These are phyloP conservation scores for Harpagifer antarcticus DNA, from an alignment of 2,797 vertebrate genomes.

Conservation along the genomic window DNA sequence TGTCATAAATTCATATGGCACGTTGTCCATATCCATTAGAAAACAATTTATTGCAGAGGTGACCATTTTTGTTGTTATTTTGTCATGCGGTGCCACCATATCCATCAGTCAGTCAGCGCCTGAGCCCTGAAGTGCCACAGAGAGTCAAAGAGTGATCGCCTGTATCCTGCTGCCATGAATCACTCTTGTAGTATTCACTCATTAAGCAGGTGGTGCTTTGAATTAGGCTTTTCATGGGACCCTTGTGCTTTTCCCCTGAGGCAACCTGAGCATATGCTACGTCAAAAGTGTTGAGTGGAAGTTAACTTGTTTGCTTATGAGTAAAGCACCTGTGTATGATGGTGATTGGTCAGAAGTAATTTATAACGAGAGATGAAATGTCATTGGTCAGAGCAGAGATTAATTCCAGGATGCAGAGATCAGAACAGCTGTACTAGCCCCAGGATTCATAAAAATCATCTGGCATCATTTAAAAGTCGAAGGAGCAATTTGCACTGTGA, in stretches of 20 bases:
- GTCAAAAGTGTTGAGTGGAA: background rate
- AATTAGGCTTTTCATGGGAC: constrained; percentile 42
- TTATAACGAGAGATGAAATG: constrained; percentile 15
- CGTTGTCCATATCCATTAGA: constrained; percentile 80
- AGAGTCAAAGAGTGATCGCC: constrained; percentile 59
- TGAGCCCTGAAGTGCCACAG: constrained; percentile 30
- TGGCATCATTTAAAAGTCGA: constrained; percentile 2
- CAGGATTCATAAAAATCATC: constrained; percentile 21
- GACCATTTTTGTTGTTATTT: constrained; percentile 70
- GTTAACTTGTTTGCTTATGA: constrained; percentile 16
- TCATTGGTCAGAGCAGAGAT: constrained; percentile 30
- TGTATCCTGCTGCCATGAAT: constrained; percentile 55
- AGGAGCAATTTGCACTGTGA: constrained; percentile 10
- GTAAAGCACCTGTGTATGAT: constrained; percentile 12
- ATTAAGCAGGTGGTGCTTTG: constrained; percentile 61
- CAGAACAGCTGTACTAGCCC: constrained; percentile 41
- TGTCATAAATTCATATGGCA: constrained; percentile 76
- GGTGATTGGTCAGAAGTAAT: constrained; percentile 21
- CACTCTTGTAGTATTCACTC: constrained; percentile 46
- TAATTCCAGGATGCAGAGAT: constrained; percentile 21
- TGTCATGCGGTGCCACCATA: constrained; percentile 34
- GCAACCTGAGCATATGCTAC: constrained; percentile 48
- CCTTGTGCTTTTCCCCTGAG: constrained; percentile 24
- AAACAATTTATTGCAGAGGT: constrained; percentile 76
- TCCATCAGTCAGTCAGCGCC: constrained; percentile 61